These are phyloP conservation scores for Nephrotoma guestfalica DNA, from an alignment of 2,888 invertebrate genomes.

Conservation along the genomic window DNA sequence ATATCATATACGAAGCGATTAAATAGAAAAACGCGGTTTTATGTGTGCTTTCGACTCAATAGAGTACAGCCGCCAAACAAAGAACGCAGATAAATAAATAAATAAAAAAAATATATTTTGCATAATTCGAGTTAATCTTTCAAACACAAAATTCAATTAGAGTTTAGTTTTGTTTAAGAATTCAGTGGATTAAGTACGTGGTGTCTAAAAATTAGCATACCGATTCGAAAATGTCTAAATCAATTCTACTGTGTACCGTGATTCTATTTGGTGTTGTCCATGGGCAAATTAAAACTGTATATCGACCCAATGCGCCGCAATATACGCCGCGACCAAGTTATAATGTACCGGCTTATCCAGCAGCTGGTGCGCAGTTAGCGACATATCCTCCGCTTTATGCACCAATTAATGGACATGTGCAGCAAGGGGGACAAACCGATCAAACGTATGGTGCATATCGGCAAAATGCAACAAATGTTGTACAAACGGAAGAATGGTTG, in stretches of 20 bases:
- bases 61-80: background rate
- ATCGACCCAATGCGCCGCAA: background rate
- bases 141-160: background rate
- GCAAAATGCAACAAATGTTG: slow-evolving; percentile 17
- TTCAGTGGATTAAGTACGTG: background rate
- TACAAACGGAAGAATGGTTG: slow-evolving; percentile 20
- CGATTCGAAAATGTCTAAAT: background rate
- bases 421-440: background rate
- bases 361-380: background rate
- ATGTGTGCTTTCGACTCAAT: background rate
- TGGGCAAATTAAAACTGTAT: background rate
- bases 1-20: background rate
- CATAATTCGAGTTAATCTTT: background rate
- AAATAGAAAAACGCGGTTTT: background rate
- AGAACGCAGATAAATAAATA: background rate
- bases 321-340: background rate
- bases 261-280: background rate
- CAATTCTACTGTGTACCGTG: background rate
- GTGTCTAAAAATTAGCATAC: background rate
- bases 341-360: background rate
- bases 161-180: background rate
- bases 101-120: background rate
- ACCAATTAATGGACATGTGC: background rate
- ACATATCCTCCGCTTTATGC: background rate
- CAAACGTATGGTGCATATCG: slow-evolving; percentile 5